Base-by-base conservation (phyloP, 2,888 invertebrate genomes). In the Habrosyne pyritoides region DNA sequence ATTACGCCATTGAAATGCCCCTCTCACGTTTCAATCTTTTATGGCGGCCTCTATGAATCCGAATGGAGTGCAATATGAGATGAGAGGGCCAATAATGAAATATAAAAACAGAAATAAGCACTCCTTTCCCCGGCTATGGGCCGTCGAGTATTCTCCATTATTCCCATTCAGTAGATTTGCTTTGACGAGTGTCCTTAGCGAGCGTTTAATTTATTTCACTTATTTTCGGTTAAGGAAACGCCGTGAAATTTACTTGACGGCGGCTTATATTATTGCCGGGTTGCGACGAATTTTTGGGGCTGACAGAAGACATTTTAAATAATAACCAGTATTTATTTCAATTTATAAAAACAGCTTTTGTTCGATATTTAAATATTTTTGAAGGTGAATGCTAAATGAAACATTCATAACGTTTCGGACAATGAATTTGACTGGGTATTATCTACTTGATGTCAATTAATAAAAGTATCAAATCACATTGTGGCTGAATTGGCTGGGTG, bases 11-110 rank as follows among this genome's bases (percentile, higher is more conserved):
- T 90, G 87, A 91, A 88, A 86, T 86, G 75, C 84, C 89, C 89
- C 91, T 89, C 90, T 89, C 88, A 82, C 89, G 88, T 91, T 91
- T 91, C 91, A 92, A 90, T 87, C 90, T 85, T 91, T 91, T 91
- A 89, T 91, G 80, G 84, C 86, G 85, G 88, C 83, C 86, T 86
- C 86, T 88, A 86, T 89, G 89, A 87, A 79, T 86, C 82, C 82
- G 80, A 81, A 84, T 83, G 80, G 80, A 88, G 88, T 88, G 90
- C 89, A 89, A 89, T 89, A 87, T 83, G 90, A 89, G 91, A 87
- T 87, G 89, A 90, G 91, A 89, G 89, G 84, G 89, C 91, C 88
- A 91, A 91, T 90, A 91, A 91, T 91, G 87, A 89, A 91, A 91
- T 89, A 90, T 90, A 90, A 91, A 90, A 91, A 90, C 88, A 89